Base-by-base conservation (phyloP, 2,797 vertebrate genomes). In the Tenualosa ilisha region DNA sequence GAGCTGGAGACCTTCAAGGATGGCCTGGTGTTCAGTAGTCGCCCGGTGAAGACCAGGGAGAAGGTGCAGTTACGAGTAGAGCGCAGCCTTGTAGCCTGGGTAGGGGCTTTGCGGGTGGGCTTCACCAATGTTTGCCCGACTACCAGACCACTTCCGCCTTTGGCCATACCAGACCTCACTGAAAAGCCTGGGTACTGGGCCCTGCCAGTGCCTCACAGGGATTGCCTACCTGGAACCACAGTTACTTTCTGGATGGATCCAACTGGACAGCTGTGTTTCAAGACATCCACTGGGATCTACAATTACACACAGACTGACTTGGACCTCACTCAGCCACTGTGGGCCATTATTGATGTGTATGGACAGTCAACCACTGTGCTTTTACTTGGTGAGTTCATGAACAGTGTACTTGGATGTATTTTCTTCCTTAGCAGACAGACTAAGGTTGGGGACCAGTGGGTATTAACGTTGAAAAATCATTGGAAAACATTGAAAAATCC, bases 341-440 rank as follows among this genome's bases (percentile, higher is more conserved):
- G 97, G 97, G 96, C 94, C 0, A 91, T 98, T 89, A 91, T 97
- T 17, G 97, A 98, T 13, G 37, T 97, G 82, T 97, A 97, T 0
- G 96, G 97, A 24, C 95, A 95, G 90, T 96, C 97, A 0, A 86
- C 89, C 43, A 90, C 93, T 3, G 84, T 97, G 81, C 75, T 89
- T 26, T 90, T 98, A 5, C 89, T 96, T 0, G 95, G 96, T 97
- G 87, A 89, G 95, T 91, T 87, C 40, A 43, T 26, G 31, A 15
- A 75, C 65, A 4, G 24, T 72, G 26, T 13, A 72, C 6, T 37
- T 2, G 37, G 26, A 13, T 37, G 65, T 12, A 13, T 5, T 72
- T 37, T 72, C 11, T 31, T 31, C 3, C 15, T 31, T 31, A 31
- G 31, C 46, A 46, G 46, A 46, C 46, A 17, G 13, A 40, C 31